Conservation (phyloP, 2,797 vertebrate genomes). For the Lutjanus argentimaculatus region DNA sequence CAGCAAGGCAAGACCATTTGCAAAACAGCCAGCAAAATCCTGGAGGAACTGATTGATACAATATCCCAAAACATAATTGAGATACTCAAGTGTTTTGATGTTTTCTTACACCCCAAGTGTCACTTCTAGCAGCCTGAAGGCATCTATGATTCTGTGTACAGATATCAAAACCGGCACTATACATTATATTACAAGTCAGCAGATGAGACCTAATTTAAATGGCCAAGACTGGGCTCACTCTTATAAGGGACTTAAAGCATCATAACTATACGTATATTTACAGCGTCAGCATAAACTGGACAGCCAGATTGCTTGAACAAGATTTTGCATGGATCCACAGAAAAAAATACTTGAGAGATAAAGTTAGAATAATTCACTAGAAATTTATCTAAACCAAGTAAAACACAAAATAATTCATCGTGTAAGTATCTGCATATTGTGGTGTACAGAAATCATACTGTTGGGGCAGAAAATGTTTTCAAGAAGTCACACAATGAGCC, state of each 20-base stretch:
- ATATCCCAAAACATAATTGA: too few relatives aligned
- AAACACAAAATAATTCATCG: not conserved
- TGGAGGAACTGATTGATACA: too few relatives aligned
- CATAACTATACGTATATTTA: not conserved
- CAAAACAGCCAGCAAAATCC: too few relatives aligned
- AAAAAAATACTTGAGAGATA: not conserved
- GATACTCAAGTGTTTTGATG: too few relatives aligned
- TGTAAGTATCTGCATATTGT: not conserved
- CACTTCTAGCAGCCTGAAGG: too few relatives aligned
- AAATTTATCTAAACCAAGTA: not conserved
- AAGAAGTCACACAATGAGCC: not conserved
- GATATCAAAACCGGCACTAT: too few relatives aligned
- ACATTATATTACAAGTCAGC: too few relatives aligned
- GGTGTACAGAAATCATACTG: not conserved
- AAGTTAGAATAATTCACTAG: not conserved
- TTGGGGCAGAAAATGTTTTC: not conserved
- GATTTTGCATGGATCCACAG: not conserved
- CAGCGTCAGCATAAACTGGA: not conserved
- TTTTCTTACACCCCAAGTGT: too few relatives aligned
- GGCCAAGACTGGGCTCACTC: not conserved
- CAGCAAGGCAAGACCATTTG: too few relatives aligned
- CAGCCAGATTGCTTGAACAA: not conserved
- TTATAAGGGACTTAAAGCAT: not conserved
- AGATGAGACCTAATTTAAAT: not conserved
- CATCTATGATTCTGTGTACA: too few relatives aligned